phyloP scores from a whole-genome alignment of 2,113 vertebrate species.

The Apistogramma diplotaenia region DNA sequence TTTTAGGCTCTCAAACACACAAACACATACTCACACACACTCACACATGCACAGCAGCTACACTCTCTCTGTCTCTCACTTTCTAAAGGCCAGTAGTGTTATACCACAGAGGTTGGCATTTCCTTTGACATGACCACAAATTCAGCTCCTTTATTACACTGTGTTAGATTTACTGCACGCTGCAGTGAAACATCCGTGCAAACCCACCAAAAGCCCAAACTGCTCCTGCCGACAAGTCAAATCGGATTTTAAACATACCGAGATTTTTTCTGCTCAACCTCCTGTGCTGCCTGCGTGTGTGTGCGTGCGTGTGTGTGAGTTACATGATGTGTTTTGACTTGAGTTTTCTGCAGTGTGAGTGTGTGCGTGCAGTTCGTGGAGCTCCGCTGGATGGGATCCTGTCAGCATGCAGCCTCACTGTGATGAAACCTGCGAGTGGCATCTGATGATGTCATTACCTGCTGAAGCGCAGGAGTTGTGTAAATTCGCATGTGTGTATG shows the following conservation, averaged over 20 bases:
- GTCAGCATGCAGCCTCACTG: slow-evolving; percentile 35
- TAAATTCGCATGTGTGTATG: neutral
- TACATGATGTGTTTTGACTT: slow-evolving; percentile 71
- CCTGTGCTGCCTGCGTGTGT: slow-evolving; percentile 4
- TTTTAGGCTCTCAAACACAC: slow-evolving; percentile 64
- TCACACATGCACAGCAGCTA: slow-evolving; percentile 6
- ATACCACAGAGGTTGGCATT: slow-evolving; percentile 58
- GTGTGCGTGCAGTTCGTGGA: slow-evolving; percentile 36
- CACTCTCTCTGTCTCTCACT: slow-evolving; percentile 27
- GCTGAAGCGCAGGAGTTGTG: neutral
- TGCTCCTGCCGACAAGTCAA: slow-evolving; percentile 47
- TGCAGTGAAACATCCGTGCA: slow-evolving; percentile 27
- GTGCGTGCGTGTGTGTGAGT: slow-evolving; percentile 19
- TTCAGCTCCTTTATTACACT: slow-evolving; percentile 50
- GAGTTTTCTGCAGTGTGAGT: slow-evolving; percentile 54
- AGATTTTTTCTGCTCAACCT: slow-evolving; percentile 51
- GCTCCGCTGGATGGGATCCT: slow-evolving; percentile 27
- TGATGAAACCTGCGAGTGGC: slow-evolving; percentile 42
- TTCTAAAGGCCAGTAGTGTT: slow-evolving; percentile 35
- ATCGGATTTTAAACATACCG: slow-evolving; percentile 55
- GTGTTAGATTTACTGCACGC: slow-evolving; percentile 31
- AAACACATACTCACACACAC: neutral
- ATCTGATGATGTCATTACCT: slow-evolving; percentile 53
- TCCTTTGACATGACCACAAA: slow-evolving; percentile 61
- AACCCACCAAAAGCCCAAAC: slow-evolving; percentile 24